Conservation (phyloP, 2,888 invertebrate species). For the Drosophila birchii region DNA sequence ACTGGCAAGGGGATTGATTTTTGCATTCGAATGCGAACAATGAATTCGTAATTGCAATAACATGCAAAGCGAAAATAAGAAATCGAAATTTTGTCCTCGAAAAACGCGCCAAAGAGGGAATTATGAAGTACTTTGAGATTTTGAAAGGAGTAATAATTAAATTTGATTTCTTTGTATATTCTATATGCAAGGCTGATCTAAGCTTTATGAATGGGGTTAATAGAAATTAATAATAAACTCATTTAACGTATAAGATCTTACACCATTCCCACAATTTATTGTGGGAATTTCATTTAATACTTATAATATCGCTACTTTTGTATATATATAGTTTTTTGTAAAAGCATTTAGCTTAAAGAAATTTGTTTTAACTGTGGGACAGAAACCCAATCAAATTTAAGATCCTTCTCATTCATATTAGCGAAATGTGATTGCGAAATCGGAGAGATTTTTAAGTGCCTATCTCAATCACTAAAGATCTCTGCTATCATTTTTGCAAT, state of each 20-base stretch:
- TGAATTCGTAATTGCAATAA: conserved; percentile 73
- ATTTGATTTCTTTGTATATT: conserved; percentile 15
- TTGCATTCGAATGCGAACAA: conserved; percentile 63
- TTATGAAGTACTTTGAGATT: background rate
- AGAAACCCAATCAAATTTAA: background rate
- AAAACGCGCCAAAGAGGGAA: conserved; percentile 64
- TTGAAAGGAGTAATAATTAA: conserved; percentile 18
- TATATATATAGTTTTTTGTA: too few species aligned
- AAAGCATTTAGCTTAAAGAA: too few species aligned
- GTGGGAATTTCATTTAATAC: too few species aligned
- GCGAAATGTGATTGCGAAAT: background rate
- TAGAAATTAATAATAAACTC: conserved; percentile 7
- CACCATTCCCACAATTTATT: background rate
- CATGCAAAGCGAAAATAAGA: conserved; percentile 63
- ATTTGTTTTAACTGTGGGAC: too few species aligned
- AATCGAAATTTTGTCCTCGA: conserved; percentile 21
- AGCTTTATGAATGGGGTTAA: conserved; percentile 2
- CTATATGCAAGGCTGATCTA: conserved; percentile 9
- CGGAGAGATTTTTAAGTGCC: background rate
- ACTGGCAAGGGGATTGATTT: conserved; percentile 65
- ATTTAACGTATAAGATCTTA: background rate
- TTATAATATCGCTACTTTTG: too few species aligned
- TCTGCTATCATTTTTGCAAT: conserved; percentile 10
- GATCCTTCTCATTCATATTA: background rate
- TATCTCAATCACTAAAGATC: conserved; percentile 3